Evolutionary conservation across 1,140 invertebrate genomes (phyloP).

Genomic region (Formica exsecta): DNA sequence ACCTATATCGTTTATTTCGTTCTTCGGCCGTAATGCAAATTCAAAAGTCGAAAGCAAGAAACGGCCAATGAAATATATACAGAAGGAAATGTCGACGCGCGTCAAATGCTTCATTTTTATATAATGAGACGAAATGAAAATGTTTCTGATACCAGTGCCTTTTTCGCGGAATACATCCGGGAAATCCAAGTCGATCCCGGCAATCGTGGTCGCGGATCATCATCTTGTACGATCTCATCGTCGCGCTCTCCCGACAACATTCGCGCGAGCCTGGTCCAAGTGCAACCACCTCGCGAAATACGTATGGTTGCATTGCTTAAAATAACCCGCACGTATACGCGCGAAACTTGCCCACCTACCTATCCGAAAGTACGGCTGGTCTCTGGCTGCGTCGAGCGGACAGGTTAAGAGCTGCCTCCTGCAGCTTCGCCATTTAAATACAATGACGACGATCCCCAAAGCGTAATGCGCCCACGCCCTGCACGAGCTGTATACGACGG

Average conservation of each 20-base stretch:
- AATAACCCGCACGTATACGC: constrained; percentile 49
- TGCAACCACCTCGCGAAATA: constrained; percentile 53
- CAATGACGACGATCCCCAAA: constrained; percentile 48
- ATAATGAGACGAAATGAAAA: neutral
- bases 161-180: neutral
- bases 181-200: neutral
- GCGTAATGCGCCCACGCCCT: constrained; percentile 25
- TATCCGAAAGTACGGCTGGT: constrained; percentile 12
- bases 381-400: constrained; percentile 16
- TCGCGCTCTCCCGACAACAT: neutral
- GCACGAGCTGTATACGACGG: constrained; percentile 1
- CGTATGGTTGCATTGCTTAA: constrained; percentile 51
- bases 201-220: neutral
- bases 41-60: neutral
- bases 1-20: neutral
- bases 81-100: neutral
- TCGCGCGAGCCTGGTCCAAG: constrained; percentile 33
- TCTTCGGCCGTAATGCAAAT: neutral
- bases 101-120: neutral
- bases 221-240: constrained; percentile 1
- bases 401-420: constrained; percentile 40
- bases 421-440: constrained; percentile 55
- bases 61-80: neutral
- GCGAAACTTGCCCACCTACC: constrained; percentile 19
- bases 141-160: neutral